These are phyloP conservation scores for Trichogramma pretiosum DNA, from an alignment of 1,140 invertebrate species.

Conservation along the genomic window DNA sequence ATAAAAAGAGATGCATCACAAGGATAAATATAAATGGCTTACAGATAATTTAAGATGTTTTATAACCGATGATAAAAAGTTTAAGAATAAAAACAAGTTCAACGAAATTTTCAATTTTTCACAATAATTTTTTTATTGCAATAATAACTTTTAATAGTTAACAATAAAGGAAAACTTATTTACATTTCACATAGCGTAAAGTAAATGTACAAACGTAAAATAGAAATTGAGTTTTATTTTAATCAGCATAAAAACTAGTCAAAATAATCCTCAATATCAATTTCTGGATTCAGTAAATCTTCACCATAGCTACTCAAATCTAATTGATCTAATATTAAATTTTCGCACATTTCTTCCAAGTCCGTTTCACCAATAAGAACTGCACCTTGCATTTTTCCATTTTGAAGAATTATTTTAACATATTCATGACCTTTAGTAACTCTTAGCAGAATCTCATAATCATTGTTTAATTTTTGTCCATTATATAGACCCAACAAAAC, in stretches of 20 bases:
- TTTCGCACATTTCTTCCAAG: constrained; percentile 96
- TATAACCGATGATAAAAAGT: background rate
- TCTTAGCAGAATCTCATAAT: constrained; percentile 83
- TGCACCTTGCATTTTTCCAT: constrained; percentile 83
- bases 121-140: constrained; percentile 5
- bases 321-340: constrained; percentile 90
- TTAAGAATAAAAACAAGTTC: too few relatives aligned
- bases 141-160: too few relatives aligned
- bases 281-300: constrained; percentile 86
- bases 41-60: background rate
- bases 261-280: constrained; percentile 99
- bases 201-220: too few relatives aligned
- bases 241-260: too few relatives aligned
- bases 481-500: constrained; percentile 90
- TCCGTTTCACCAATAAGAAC: constrained; percentile 95
- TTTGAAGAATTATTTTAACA: constrained; percentile 80
- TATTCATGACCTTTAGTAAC: constrained; percentile 79
- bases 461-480: constrained; percentile 73
- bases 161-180: too few relatives aligned
- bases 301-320: constrained; percentile 84
- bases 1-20: too few relatives aligned
- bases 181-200: too few relatives aligned
- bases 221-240: too few relatives aligned
- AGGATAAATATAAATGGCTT: too few relatives aligned
- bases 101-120: too few relatives aligned